Evolutionary conservation across 2,888 invertebrate genomes (phyloP), one percentile per base, ranked within the genome.

Genomic region (Leptogaster cylindrica): DNA sequence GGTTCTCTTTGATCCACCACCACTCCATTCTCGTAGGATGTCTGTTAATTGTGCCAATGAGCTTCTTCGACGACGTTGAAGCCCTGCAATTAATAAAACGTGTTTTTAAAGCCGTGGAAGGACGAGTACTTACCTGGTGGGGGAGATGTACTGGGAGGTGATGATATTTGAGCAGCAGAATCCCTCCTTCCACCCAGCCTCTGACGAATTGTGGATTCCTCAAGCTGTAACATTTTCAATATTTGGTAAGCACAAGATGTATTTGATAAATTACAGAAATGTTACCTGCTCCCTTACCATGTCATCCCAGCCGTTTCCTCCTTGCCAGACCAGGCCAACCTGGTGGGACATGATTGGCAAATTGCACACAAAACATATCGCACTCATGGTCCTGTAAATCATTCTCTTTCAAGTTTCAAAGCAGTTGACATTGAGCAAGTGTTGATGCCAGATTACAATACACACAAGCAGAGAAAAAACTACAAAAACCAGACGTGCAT

Each of bases 291-390:
- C 93, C 73, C 94, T 85, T 68, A 93, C 89, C 75, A 94, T 85
- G 81, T 95, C 94, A 89, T 95, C 94, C 92, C 94, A 94, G 75
- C 94, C 94, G 82, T 94, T 95, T 79, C 93, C 93, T 61, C 94
- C 94, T 77, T 93, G 92, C 94, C 95, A 95, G 79, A 93, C 91
- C 82, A 95, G 83, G 52, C 93, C 94, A 77, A 94, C 93, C 87
- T 95, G 95, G 83, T 95, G 94, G 73, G 92, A 93, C 81, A 95
- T 87, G 80, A 95, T 95, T 76, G 95, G 95, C 78, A 95, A 87
- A 83, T 95, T 95, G 90, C 95, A 95, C 76, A 95, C 94, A 86
- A 95, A 95, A 85, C 95, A 95, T 85, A 93, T 90, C 81, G 93
- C 91, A 78, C 93, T 91, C 93, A 93, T 93, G 80, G 91, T 93